phyloP scores from a whole-genome alignment of 2,797 vertebrate genomes.

The Pseudochaenichthys georgianus region DNA sequence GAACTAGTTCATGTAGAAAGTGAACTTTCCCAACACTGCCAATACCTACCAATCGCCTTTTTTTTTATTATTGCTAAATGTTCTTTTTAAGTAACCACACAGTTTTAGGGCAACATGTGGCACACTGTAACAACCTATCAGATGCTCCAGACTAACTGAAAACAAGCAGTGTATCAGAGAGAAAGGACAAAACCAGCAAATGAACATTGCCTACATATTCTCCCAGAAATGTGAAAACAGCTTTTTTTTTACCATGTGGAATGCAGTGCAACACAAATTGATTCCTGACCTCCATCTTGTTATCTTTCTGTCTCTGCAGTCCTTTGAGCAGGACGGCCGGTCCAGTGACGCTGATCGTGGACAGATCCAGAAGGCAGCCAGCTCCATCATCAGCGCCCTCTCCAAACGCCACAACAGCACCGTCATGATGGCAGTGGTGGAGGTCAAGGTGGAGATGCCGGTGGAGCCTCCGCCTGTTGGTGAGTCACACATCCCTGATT shows the following conservation, averaged over 20 bases:
- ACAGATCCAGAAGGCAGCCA: conserved; percentile 90
- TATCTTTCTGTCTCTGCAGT: conserved; percentile 75
- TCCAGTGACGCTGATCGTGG: conserved; percentile 83
- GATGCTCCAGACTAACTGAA: neutral
- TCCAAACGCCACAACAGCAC: conserved; percentile 93
- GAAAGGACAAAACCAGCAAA: neutral
- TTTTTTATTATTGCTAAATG: neutral
- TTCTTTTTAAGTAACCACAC: neutral
- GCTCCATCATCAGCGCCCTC: conserved; percentile 87
- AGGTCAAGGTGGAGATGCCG: conserved; percentile 92
- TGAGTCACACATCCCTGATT: conserved; percentile 54
- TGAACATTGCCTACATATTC: neutral
- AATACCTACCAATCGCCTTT: neutral
- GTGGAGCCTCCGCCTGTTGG: conserved; percentile 77
- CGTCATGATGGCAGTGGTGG: conserved; percentile 89
- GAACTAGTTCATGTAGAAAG: too few species aligned
- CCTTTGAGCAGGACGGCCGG: conserved; percentile 86
- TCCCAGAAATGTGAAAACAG: too few species aligned
- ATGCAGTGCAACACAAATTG: neutral
- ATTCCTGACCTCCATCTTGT: neutral
- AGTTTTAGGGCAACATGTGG: neutral
- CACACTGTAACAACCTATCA: neutral
- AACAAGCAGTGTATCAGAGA: neutral
- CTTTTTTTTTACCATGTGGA: neutral
- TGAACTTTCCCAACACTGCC: too few species aligned